phyloP scores from a whole-genome alignment of 2,888 invertebrate genomes.

The Eulithis testata region DNA sequence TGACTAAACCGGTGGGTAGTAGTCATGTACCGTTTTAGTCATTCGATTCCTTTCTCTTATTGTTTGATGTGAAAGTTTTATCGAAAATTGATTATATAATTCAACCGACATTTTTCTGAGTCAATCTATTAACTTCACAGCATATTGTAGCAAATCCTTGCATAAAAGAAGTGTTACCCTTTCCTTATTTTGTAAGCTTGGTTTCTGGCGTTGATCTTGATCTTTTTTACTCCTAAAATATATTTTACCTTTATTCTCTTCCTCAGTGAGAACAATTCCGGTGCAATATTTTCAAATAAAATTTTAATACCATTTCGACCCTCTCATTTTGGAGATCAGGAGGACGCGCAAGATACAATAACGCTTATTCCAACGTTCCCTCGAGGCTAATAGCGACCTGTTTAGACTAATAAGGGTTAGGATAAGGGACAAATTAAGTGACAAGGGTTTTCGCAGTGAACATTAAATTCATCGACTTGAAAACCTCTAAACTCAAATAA shows the following conservation, averaged over 20 bases:
- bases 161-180: neutral
- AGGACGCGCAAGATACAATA: constrained; percentile 37
- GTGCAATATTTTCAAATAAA: constrained; percentile 24
- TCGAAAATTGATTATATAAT: constrained; percentile 20
- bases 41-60: constrained; percentile 48
- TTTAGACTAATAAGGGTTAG: constrained; percentile 40
- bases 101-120: neutral
- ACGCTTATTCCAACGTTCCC: constrained; percentile 40
- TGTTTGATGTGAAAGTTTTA: constrained; percentile 36
- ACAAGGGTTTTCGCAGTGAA: constrained; percentile 36
- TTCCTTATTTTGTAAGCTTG: neutral
- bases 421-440: constrained; percentile 44
- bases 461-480: constrained; percentile 29
- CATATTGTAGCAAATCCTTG: neutral
- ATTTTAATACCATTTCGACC: constrained; percentile 31
- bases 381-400: constrained; percentile 38
- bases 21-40: neutral
- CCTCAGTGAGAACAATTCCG: constrained; percentile 16
- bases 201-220: constrained; percentile 1
- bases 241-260: constrained; percentile 1
- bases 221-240: constrained; percentile 10
- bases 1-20: too few species aligned
- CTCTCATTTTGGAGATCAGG: constrained; percentile 30
- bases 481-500: constrained; percentile 30
- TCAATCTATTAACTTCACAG: too few species aligned